A percentile compares a stretch with the other conserved stretches of the same genome.
Conservation (phyloP, 1,140 invertebrate species). For the Homarus americanus region DNA sequence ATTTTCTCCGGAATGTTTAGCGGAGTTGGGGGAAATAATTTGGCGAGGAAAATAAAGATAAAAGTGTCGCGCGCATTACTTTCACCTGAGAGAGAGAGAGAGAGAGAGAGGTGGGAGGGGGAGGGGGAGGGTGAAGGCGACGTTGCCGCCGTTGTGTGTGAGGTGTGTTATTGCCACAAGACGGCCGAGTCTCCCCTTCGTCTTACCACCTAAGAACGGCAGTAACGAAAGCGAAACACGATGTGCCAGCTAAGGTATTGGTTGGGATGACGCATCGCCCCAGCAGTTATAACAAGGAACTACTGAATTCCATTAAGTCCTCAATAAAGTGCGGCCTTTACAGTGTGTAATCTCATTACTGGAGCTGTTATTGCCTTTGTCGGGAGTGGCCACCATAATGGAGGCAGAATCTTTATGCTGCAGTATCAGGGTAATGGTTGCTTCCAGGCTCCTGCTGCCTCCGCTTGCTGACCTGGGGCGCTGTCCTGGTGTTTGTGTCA, state of each 20-base stretch:
- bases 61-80: slow-evolving; percentile 47
- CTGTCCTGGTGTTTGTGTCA: too few species aligned
- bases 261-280: slow-evolving; percentile 18
- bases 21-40: slow-evolving; percentile 53
- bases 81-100: background rate
- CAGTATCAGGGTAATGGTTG: slow-evolving; percentile 23
- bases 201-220: too few species aligned
- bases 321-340: slow-evolving; percentile 22
- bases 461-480: background rate
- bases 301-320: slow-evolving; percentile 42
- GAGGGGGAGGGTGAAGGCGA: background rate
- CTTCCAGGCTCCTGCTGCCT: background rate
- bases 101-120: background rate
- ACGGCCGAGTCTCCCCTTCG: too few species aligned
- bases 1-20: slow-evolving; percentile 42
- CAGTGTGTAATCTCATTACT: slow-evolving; percentile 47
- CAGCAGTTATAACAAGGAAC: slow-evolving; percentile 8
- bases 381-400: slow-evolving; percentile 17
- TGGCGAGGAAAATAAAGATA: slow-evolving; percentile 43
- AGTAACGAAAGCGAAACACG: too few species aligned
- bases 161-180: background rate
- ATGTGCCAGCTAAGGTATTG: background rate
- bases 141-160: background rate
- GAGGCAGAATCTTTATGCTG: slow-evolving; percentile 9
- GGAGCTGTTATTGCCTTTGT: slow-evolving; percentile 1